A percentile compares a stretch with the other conserved stretches of the same genome.
These are phyloP conservation scores for Labeo calbasu DNA, from an alignment of 2,797 vertebrate genomes.

Conservation along the genomic window DNA sequence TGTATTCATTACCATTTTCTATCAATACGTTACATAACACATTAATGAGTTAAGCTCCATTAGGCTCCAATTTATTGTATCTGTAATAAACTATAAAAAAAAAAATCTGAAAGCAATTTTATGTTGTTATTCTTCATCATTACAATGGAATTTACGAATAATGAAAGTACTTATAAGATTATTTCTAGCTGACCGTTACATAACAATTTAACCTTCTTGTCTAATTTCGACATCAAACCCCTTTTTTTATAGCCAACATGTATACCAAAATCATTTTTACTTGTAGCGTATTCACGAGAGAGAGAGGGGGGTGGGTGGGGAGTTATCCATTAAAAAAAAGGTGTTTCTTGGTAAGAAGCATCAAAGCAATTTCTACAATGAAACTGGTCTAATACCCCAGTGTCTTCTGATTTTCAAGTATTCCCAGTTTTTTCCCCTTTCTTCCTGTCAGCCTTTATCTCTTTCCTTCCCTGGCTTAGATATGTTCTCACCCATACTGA, in stretches of 20 bases:
- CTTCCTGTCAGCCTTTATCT: constrained; percentile 32
- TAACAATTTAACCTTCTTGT: not conserved
- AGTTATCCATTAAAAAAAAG: not conserved
- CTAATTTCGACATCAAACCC: not conserved
- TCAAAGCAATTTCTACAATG: not conserved
- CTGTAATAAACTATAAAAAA: not conserved
- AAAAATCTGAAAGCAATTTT: not conserved
- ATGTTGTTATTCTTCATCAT: not conserved
- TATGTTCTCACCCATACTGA: constrained; percentile 46
- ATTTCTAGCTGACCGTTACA: not conserved
- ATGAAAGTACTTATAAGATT: not conserved
- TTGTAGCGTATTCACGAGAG: not conserved
- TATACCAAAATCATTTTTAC: not conserved
- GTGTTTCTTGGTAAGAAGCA: not conserved
- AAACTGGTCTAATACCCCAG: not conserved
- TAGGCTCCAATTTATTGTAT: not conserved
- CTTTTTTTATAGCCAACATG: not conserved
- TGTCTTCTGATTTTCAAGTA: not conserved
- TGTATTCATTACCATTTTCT: not conserved
- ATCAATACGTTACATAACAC: too few species aligned
- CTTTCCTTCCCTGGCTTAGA: constrained; percentile 22
- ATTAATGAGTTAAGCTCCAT: not conserved
- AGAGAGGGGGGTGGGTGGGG: not conserved
- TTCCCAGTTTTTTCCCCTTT: not conserved
- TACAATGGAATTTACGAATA: not conserved